Base-by-base conservation (phyloP, 1,140 invertebrate genomes). In the Leptinotarsa defecta region DNA sequence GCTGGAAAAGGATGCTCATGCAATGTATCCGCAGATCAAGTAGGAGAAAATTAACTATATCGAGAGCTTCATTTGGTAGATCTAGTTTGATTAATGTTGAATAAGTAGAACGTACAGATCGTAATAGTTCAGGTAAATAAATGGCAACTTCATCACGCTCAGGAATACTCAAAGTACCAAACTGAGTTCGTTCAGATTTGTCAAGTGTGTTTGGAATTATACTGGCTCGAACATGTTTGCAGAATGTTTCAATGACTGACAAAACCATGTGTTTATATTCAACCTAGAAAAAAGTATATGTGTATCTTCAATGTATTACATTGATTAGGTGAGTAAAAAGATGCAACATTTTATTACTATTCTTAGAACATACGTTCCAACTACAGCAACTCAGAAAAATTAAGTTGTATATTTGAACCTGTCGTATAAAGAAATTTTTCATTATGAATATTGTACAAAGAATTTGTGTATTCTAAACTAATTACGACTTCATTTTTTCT, bases 1-100 rank as follows among this genome's bases (percentile, higher is more conserved):
- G 93, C 83, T 94, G 93, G 69, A 98, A 93, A 74, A 98, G 88
- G 65, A 92, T 92, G 20, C 91, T 91, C 87, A 98, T 93, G 79
- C 95, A 96, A 84, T 96, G 92, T 64, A 96, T 90, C 78, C 96
- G 90, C 79, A 98, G 90, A 86, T 98, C 94, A 85, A 96, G 93
- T 73, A 97, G 92, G 19, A 98, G 89, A 72, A 91, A 91, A 79
- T 93, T 93, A 48, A 98, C 90, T 67, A 96, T 91, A 80, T 94
- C 93, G 52, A 97, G 86, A 3, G 94, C 92, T 76, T 95, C 94
- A 34, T 90, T 91, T 0, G 94, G 94, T 64, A 96, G 86, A 86
- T 97, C 95, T 63, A 96, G 85, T 68, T 90, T 88, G 76, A 94
- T 91, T 1, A 94, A 84, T 3, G 90, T 89, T 34, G 88, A 88